Evolutionary conservation across 2,888 invertebrate species (phyloP), one percentile per base, ranked within the genome.

Genomic region (Temnothorax unifasciatus): DNA sequence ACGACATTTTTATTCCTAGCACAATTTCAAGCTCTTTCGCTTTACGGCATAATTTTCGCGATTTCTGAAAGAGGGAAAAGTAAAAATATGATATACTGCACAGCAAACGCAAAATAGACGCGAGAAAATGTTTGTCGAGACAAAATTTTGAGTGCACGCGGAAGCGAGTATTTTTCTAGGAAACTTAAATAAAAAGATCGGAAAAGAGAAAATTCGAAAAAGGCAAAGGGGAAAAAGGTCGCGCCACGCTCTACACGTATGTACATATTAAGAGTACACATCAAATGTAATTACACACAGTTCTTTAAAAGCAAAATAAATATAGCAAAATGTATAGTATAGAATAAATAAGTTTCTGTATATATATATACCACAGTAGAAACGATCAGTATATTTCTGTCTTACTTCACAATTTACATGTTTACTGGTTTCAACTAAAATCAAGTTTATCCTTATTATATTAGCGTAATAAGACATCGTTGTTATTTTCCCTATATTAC

Each of bases 1-100:
- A 73, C 76, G 83, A 71, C 84, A 85, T 84, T 85, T 88, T 89
- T 86, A 82, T 82, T 81, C 29, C 61, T 59, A 74, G 50, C 73
- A 47, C 44, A 50, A 41, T 41, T 73, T 34, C 38, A 38, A 29
- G 59, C 66, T 82, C 44, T 77, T 66, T 52, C 63, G 77, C 47
- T 86, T 88, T 82, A 88, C 82, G 83, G 75, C 69, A 83, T 83
- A 82, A 88, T 84, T 84, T 75, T 82, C 54, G 9, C 66, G 79
- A 38, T 64, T 69, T 73, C 69, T 15, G 34, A 13, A 44, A 73
- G 57, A 63, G 29, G 59, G 21, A 25, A 50, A 29, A 44, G 15
- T 18, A 38, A 44, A 61, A 77, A 66, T 38, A 61, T 21, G 52
- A 47, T 52, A 57, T 82, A 54, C 63, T 44, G 50, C 61, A 4